Percentiles rank a stretch among this genome's conserved stretches.
Evolutionary conservation across 1,140 invertebrate species (phyloP).

Genomic region (Leptinotarsa defecta): DNA sequence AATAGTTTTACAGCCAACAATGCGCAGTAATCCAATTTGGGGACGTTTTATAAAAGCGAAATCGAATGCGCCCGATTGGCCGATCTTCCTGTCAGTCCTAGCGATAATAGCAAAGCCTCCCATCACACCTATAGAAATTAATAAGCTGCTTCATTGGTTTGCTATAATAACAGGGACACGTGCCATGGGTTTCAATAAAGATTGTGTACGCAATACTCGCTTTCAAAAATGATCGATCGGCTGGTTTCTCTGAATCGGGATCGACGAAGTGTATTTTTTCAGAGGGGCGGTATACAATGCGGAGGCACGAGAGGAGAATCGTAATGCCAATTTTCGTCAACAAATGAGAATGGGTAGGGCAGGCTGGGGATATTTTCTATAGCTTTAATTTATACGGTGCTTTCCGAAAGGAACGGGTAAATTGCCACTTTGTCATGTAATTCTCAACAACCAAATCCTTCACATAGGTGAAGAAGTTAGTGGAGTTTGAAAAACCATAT

Average conservation of each 20-base stretch:
- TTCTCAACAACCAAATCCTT: no score
- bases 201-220: conserved; percentile 1
- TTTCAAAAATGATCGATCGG: conserved; percentile 13
- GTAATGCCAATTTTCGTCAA: not conserved
- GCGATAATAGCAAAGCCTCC: conserved; percentile 10
- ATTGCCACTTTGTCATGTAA: no score
- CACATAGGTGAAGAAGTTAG: no score
- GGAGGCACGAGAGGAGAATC: not conserved
- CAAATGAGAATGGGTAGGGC: not conserved
- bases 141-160: conserved; percentile 22
- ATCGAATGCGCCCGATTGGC: conserved; percentile 12
- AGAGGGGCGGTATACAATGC: not conserved
- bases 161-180: conserved; percentile 12
- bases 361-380: no score
- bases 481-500: no score
- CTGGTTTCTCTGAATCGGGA: not conserved
- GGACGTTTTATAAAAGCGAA: conserved; percentile 13
- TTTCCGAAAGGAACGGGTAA: no score
- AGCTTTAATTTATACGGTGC: no score
- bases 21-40: conserved; percentile 18
- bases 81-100: not conserved
- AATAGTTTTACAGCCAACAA: conserved; percentile 15
- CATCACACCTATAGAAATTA: conserved; percentile 12
- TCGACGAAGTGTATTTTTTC: not conserved
- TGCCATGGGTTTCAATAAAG: conserved; percentile 16